Evolutionary conservation across 2,797 vertebrate species (phyloP), one percentile per base, ranked within the genome.

Genomic region (Bovichtus diacanthus): DNA sequence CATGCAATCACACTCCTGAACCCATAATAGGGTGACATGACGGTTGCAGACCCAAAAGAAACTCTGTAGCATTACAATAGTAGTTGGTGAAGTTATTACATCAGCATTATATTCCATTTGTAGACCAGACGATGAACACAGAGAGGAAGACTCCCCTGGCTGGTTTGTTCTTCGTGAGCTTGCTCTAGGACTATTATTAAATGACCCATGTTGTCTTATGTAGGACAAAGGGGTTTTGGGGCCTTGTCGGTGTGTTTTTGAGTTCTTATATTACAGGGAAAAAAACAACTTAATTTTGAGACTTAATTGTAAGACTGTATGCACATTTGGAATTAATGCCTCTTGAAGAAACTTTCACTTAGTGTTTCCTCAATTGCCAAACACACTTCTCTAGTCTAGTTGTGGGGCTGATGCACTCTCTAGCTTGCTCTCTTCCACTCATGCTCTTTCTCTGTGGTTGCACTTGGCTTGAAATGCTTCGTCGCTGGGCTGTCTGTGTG

Each of bases 391-490:
- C 2, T 50, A 34, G 34, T 46, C 0, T 44, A n/a, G 23, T 62
- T 69, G 51, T 80, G 54, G 53, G 50, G 38, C 43, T 62, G 19
- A 47, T 36, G 36, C 8, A 2, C 29, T 68, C 27, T 58, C 36
- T n/a, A 34, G 39, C n/a, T 54, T 59, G 78, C 56, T 70, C 38
- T 60, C 59, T 80, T 34, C 49, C 70, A 59, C 84, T 67, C 58
- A 21, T 34, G 63, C 56, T 62, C 39, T 70, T 53, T 76, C 58
- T 65, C 54, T 86, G 63, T 87, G 59, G 41, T 87, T 58, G 63
- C 78, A 65, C 76, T 83, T 78, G 64, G 72, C 82, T 83, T 84
- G 29, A 74, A 61, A 76, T 54, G 68, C 79, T 88, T 79, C 53
- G 34, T 68, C 53, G 31, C 69, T 84, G 70, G 73, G 66, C 80